Evolutionary conservation across 2,113 vertebrate species (phyloP).

Genomic region (Alethe castanea): DNA sequence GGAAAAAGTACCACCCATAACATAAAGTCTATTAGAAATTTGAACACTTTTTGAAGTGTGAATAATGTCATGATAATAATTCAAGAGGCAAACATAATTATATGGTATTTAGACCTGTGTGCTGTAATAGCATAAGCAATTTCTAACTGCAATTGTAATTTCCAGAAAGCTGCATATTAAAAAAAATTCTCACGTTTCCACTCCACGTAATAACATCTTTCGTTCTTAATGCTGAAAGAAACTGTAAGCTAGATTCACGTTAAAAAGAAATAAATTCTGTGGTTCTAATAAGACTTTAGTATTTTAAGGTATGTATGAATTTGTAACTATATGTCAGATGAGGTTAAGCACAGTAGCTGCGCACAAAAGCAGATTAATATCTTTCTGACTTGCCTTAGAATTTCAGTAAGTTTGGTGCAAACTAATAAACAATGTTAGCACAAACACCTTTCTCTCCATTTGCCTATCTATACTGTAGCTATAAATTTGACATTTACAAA

Average conservation of each 20-base stretch:
- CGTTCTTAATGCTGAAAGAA: background rate
- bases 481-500: background rate
- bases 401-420: background rate
- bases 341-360: background rate
- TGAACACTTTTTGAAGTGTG: background rate
- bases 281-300: background rate
- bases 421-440: accelerated
- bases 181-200: background rate
- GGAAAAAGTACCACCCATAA: background rate
- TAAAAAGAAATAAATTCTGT: background rate
- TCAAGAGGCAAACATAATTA: conserved; percentile 24
- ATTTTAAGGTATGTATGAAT: background rate
- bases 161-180: background rate
- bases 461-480: background rate
- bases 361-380: background rate
- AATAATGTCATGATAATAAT: background rate
- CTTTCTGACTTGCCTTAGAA: background rate
- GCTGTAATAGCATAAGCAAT: background rate
- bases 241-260: background rate
- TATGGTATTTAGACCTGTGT: background rate
- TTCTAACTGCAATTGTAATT: background rate
- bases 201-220: background rate
- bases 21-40: background rate
- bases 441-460: background rate
- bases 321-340: background rate